A percentile compares a stretch with the other conserved stretches of the same genome.
Evolutionary conservation across 30 jellyfish, hydroid and myxozoan species (phyloP).

Genomic region (Euphysa ruthae): DNA sequence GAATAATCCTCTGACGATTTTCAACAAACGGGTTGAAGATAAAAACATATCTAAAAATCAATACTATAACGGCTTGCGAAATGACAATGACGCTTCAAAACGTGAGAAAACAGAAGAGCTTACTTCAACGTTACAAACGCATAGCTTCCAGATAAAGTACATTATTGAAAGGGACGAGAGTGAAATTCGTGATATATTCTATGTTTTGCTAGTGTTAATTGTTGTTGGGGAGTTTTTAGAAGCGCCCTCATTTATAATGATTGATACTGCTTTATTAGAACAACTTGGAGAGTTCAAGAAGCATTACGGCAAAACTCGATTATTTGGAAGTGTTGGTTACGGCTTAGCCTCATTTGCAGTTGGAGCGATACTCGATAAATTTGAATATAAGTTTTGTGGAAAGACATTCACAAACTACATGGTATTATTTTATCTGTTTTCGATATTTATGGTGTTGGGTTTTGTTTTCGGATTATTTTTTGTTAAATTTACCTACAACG

Average conservation of each 20-base stretch:
- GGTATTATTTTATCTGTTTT: conserved; percentile 64
- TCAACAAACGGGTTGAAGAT: too few relatives aligned
- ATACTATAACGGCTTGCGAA: background rate
- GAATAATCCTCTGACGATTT: too few relatives aligned
- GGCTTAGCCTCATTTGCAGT: conserved; percentile 91
- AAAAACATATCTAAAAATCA: background rate
- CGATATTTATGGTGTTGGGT: conserved; percentile 74
- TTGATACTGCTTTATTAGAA: conserved; percentile 89
- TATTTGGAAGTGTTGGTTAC: conserved; percentile 95
- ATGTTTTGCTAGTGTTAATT: conserved; percentile 55
- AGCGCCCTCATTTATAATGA: conserved; percentile 97
- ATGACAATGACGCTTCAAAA: too few relatives aligned
- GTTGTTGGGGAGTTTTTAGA: conserved; percentile 94
- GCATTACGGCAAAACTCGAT: conserved; percentile 87
- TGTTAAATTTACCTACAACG: conserved; percentile 47
- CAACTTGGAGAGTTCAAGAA: conserved; percentile 69
- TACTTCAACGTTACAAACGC: background rate
- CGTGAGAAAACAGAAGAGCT: conserved; percentile 9
- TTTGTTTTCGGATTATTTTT: conserved; percentile 68
- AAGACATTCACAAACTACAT: conserved; percentile 65
- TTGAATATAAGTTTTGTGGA: conserved; percentile 73
- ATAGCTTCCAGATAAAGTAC: conserved; percentile 24
- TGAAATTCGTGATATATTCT: conserved; percentile 62
- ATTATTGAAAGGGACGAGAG: conserved; percentile 58
- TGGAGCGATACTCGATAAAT: conserved; percentile 79